These are phyloP conservation scores for Pempheris klunzingeri DNA, from an alignment of 2,797 vertebrate genomes.

Conservation along the genomic window DNA sequence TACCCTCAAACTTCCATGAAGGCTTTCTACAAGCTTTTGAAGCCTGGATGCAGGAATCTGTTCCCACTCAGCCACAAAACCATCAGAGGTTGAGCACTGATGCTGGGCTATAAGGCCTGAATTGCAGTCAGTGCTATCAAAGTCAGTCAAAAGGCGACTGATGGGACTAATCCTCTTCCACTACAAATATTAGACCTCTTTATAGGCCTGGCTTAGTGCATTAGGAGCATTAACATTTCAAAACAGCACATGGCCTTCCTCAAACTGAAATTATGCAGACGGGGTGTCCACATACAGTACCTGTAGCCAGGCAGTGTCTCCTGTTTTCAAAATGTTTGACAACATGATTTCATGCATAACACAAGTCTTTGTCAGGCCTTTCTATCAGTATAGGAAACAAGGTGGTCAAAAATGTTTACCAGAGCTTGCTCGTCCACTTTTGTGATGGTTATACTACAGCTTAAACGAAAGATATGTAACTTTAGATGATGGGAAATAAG, in stretches of 20 bases:
- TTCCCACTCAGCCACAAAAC: neutral
- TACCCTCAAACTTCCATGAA: neutral
- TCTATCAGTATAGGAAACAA: neutral
- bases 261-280: neutral
- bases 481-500: neutral
- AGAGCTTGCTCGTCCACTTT: slow-evolving; percentile 47
- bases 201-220: neutral
- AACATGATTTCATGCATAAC: neutral
- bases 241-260: neutral
- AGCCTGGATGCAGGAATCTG: neutral
- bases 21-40: neutral
- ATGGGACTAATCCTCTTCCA: neutral
- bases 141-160: neutral
- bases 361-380: neutral
- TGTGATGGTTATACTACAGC: neutral
- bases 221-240: no score
- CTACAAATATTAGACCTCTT: neutral
- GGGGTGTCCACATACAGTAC: neutral
- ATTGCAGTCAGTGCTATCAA: neutral
- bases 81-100: neutral
- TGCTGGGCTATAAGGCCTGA: neutral
- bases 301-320: neutral
- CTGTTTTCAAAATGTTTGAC: neutral
- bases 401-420: neutral
- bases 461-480: neutral